These are phyloP conservation scores for Orientallactaga sibirica DNA, from an alignment of 2,797 vertebrate species.

Conservation along the genomic window DNA sequence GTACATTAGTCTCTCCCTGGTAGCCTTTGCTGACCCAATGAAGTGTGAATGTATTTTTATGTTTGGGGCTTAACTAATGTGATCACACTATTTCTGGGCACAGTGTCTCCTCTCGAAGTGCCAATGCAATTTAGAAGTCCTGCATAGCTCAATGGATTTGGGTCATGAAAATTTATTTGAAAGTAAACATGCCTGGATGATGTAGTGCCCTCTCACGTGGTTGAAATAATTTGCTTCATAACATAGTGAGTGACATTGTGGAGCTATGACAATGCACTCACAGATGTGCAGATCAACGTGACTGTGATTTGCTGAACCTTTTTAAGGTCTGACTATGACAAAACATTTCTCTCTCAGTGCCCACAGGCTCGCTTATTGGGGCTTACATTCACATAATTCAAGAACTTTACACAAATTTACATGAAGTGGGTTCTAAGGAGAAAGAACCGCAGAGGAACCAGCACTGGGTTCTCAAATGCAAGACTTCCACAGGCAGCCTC, in stretches of 20 bases:
- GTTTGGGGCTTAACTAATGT: background rate
- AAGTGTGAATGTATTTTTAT: slow-evolving; percentile 17
- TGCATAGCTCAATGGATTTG: background rate
- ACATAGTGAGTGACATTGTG: background rate
- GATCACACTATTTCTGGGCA: slow-evolving; percentile 22
- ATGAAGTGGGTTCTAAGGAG: background rate
- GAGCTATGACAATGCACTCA: slow-evolving; percentile 7
- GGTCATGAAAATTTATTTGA: slow-evolving; percentile 42
- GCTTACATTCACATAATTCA: slow-evolving; percentile 52
- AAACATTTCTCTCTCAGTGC: slow-evolving; percentile 5
- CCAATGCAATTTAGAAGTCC: slow-evolving; percentile 6
- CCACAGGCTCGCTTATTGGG: background rate
- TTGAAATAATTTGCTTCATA: slow-evolving; percentile 65
- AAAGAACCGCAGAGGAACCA: background rate
- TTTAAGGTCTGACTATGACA: background rate
- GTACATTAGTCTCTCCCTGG: background rate
- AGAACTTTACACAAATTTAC: background rate
- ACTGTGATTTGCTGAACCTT: background rate
- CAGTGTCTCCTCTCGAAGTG: slow-evolving; percentile 7
- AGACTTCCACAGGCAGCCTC: slow-evolving; percentile 8
- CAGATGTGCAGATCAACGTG: slow-evolving; percentile 16
- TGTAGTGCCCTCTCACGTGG: slow-evolving; percentile 18
- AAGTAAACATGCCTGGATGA: slow-evolving; percentile 56
- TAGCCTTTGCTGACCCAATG: background rate
- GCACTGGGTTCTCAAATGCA: background rate